phyloP scores from a whole-genome alignment of 2,797 vertebrate genomes.

The Epinephelus coioides region DNA sequence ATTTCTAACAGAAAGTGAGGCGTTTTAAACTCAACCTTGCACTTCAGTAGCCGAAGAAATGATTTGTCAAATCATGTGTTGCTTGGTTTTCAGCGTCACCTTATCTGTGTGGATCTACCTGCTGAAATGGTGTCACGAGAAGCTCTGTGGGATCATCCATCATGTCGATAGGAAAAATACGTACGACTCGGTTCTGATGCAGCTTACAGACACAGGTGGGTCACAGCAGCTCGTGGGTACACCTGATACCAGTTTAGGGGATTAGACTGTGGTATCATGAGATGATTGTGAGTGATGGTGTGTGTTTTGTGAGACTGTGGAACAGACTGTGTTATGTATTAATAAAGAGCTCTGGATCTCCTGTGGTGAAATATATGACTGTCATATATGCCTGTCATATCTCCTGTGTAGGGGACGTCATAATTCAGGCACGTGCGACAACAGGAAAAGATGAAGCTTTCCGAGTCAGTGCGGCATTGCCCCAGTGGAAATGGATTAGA shows the following conservation, averaged over 20 bases:
- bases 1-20: constrained; percentile 50
- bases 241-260: constrained; percentile 37
- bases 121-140: constrained; percentile 85
- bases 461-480: constrained; percentile 81
- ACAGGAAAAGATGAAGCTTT: constrained; percentile 89
- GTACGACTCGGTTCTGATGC: constrained; percentile 89
- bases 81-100: constrained; percentile 85
- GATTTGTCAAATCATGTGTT: constrained; percentile 52
- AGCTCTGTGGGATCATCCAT: constrained; percentile 91
- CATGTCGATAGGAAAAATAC: constrained; percentile 86
- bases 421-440: constrained; percentile 90
- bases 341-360: constrained; percentile 67
- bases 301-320: constrained; percentile 55
- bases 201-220: constrained; percentile 91
- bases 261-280: constrained; percentile 41
- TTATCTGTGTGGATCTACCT: constrained; percentile 96
- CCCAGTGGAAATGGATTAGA: constrained; percentile 90
- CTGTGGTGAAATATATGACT: constrained; percentile 64
- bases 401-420: constrained; percentile 86
- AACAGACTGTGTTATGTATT: constrained; percentile 67
- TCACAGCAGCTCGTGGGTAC: constrained; percentile 43
- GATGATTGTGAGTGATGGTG: constrained; percentile 59
- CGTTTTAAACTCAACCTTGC: constrained; percentile 47
- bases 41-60: constrained; percentile 47
- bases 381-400: constrained; percentile 71